A percentile compares a stretch with the other conserved stretches of the same genome.
Conservation (phyloP, 2,888 invertebrate species). For the Tuta absoluta region DNA sequence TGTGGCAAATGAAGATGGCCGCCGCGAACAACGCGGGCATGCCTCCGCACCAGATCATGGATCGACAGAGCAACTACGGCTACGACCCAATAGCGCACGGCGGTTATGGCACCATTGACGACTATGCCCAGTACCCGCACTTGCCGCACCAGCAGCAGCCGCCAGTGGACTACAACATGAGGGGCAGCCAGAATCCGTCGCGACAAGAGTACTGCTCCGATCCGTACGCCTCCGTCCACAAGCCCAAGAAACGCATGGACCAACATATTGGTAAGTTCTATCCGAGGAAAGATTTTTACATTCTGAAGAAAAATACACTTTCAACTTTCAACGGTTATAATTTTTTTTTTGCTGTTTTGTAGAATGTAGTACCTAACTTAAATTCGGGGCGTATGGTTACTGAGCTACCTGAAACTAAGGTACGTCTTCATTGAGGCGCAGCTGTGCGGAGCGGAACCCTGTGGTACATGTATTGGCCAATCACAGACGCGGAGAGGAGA, state of each 20-base stretch:
- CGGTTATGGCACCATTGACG: conserved; percentile 90
- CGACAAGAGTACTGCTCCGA: conserved; percentile 93
- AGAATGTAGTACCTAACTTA: too few species aligned
- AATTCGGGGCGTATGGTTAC: too few species aligned
- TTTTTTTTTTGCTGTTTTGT: too few species aligned
- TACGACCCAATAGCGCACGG: conserved; percentile 90
- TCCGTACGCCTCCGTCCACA: conserved; percentile 94
- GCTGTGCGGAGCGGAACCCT: too few species aligned
- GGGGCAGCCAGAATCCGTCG: conserved; percentile 90
- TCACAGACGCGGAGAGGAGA: too few species aligned
- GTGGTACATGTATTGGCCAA: too few species aligned
- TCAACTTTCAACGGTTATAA: too few species aligned
- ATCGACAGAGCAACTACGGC: conserved; percentile 86
- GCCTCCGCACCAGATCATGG: conserved; percentile 77
- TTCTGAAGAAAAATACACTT: too few species aligned
- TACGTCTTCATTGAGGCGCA: too few species aligned
- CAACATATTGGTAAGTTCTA: conserved; percentile 90
- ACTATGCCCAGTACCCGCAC: conserved; percentile 93
- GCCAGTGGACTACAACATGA: conserved; percentile 84
- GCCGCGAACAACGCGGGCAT: conserved; percentile 86
- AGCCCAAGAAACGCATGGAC: conserved; percentile 93
- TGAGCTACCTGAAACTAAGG: too few species aligned
- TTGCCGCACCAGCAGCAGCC: conserved; percentile 81
- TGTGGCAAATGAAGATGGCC: conserved; percentile 96
- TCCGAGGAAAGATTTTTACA: neutral